Percentiles rank a stretch among this genome's conserved stretches.
These are phyloP conservation scores for Pseudeuparius sepicola DNA, from an alignment of 2,888 invertebrate genomes.

Conservation along the genomic window DNA sequence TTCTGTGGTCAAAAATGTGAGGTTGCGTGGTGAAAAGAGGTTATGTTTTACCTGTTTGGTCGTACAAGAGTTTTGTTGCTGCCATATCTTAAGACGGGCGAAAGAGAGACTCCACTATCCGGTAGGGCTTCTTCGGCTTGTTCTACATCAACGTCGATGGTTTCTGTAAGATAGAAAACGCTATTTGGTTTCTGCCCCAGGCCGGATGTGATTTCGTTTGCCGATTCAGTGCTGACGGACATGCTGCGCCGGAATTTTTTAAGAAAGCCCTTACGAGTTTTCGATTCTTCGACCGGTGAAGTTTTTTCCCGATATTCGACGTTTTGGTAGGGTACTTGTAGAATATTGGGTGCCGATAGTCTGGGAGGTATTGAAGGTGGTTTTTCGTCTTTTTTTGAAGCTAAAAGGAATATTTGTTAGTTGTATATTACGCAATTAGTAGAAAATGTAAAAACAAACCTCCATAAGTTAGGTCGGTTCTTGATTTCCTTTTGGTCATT, in stretches of 20 bases:
- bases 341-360: background rate
- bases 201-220: slow-evolving; percentile 42
- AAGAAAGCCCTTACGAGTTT: slow-evolving; percentile 28
- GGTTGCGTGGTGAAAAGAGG: no score
- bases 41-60: no score
- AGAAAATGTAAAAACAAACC: no score
- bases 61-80: no score
- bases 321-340: slow-evolving; percentile 11
- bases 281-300: slow-evolving; percentile 13
- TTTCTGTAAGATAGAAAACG: slow-evolving; percentile 62
- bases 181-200: slow-evolving; percentile 39
- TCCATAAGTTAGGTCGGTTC: no score
- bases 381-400: slow-evolving; percentile 16
- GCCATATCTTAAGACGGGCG: slow-evolving; percentile 20
- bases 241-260: slow-evolving; percentile 53
- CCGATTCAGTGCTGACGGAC: slow-evolving; percentile 46
- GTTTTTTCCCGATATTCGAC: slow-evolving; percentile 13
- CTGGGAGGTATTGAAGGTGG: slow-evolving; percentile 5
- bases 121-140: slow-evolving; percentile 20
- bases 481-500: slow-evolving; percentile 41
- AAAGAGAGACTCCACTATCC: slow-evolving; percentile 11
- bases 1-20: no score
- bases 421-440: no score
- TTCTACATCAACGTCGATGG: slow-evolving; percentile 48
- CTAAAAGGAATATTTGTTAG: no score